Base-by-base conservation (phyloP, 1,140 invertebrate species). In the Aphaenogaster floridana region DNA sequence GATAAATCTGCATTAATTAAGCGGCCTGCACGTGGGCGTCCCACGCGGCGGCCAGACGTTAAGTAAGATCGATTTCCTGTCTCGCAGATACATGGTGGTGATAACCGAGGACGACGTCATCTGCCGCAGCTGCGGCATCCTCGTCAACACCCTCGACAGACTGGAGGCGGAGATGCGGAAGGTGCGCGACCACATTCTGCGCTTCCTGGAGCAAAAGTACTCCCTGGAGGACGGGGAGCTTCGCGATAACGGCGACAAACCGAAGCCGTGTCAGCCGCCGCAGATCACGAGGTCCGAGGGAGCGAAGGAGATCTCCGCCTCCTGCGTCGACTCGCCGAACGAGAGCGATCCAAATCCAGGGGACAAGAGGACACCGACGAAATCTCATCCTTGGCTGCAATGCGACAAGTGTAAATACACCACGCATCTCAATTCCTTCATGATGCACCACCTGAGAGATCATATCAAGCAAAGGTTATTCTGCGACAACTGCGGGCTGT, bases 21-120 rank as follows among this genome's bases (percentile, higher is more conserved):
- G 7, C n/a, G 7, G 1, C 13, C 8, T n/a, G 34, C 50, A 13
- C 15, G 13, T 17, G 39, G 9, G 5, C 17, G 4, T 34, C 61
- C 13, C 61, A 13, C 36, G n/a, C 45, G 7, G 28, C 74, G 13
- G 28, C 8, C 15, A 42, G 50, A 54, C 17, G n/a, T 42, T 54
- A 21, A 52, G 42, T 52, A 45, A 68, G 48, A 54, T 42, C 83
- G 34, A 36, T 77, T 88, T 77, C 6, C 39, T 63, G 6, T 42
- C 28, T 28, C 13, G 63, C 57, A 95, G 95, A 79, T 96, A 95
- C 34, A 93, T 96, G 92, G 92, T 96, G 64, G 93, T 96, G 2
- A 94, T 95, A 86, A 94, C 94, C 1, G 94, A 96, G 85, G 94
- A 95, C 81, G 95, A 96, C 88, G 89, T 95, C 4, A 95, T 96